Evolutionary conservation across 2,113 vertebrate genomes (phyloP), one percentile per base, ranked within the genome.

Genomic region (Ophthalmolycus amberensis): DNA sequence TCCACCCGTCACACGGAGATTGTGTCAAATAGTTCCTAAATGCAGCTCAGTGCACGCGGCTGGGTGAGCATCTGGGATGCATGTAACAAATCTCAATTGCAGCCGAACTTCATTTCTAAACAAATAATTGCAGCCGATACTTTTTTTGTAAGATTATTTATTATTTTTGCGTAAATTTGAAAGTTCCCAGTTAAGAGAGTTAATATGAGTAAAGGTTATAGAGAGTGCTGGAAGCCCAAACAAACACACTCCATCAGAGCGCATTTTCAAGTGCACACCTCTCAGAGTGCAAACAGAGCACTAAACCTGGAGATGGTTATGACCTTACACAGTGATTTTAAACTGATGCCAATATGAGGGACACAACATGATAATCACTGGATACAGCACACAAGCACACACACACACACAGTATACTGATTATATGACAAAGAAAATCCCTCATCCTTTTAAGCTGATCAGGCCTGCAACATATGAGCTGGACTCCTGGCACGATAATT

Each of bases 401-500:
- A 5, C 42, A 20, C n/a, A 60, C 27, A 77, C 15, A 77, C 11
- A 46, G 6, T 14, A 38, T 46, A 56, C 62, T 76, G 82, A 70
- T 63, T 83, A 52, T 74, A 60, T 78, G 87, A 81, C 88, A 85
- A 89, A 86, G 68, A 83, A 85, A 82, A 87, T 66, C 77, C 77
- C 73, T 83, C 52, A 37, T 78, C 71, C 81, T 70, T 85, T 86
- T 88, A 86, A 92, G 87, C 80, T 89, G 72, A 86, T 87, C 84
- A 83, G 84, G 68, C 44, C 72, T 78, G 71, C 69, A 88, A 85
- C 75, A 75, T 88, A 85, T 80, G 85, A 93, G 80, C 84, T 71
- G 81, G 75, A 92, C 84, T 91, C 84, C 81, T 89, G 88, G 77
- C 72, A 85, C 80, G 85, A 94, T 94, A 95, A 95, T 92, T 92